phyloP scores from a whole-genome alignment of 2,888 invertebrate species.

The Brassicogethes aeneus region DNA sequence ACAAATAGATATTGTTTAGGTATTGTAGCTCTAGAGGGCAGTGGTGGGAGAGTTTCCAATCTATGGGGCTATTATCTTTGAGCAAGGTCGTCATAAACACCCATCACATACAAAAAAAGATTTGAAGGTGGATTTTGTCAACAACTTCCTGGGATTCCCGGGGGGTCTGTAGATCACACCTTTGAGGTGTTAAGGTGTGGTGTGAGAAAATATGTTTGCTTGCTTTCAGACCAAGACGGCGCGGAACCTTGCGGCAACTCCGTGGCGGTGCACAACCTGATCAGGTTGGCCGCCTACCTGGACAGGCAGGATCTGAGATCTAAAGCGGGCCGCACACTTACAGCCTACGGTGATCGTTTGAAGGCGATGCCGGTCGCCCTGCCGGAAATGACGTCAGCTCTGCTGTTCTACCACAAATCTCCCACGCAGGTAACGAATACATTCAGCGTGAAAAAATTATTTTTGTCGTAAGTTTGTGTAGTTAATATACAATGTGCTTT shows the following conservation, averaged over 20 bases:
- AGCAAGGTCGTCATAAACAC: too few species aligned
- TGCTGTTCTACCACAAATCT: constrained; percentile 59
- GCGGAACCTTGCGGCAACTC: constrained; percentile 93
- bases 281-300: constrained; percentile 63
- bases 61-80: too few species aligned
- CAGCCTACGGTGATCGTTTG: constrained; percentile 53
- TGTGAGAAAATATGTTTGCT: too few species aligned
- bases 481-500: too few species aligned
- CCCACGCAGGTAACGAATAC: constrained; percentile 57
- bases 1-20: too few species aligned
- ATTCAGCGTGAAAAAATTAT: not conserved
- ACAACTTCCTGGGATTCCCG: too few species aligned
- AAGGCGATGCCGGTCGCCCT: constrained; percentile 57
- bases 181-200: too few species aligned
- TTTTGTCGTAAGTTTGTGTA: not conserved
- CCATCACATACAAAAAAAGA: too few species aligned
- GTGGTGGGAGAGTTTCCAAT: too few species aligned
- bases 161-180: too few species aligned
- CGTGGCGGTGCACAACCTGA: constrained; percentile 72
- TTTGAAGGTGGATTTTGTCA: too few species aligned
- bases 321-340: constrained; percentile 52
- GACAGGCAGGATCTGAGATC: constrained; percentile 49
- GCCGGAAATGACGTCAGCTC: constrained; percentile 68
- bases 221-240: constrained; percentile 76
- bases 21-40: too few species aligned